These are phyloP conservation scores for Drosophila nigricruria DNA, from an alignment of 2,888 invertebrate genomes.

Conservation along the genomic window DNA sequence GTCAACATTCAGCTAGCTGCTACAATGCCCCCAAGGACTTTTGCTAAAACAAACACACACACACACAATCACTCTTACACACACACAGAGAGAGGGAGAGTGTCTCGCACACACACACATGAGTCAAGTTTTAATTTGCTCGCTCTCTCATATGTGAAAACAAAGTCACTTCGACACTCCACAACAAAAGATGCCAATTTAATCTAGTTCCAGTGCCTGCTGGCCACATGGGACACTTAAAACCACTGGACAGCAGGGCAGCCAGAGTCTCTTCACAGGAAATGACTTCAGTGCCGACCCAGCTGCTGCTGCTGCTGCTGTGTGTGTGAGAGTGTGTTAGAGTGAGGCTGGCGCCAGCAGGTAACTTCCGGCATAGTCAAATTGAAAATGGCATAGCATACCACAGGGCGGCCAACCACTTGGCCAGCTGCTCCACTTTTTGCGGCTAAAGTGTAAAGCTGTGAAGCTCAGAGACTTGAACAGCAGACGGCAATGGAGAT, in stretches of 20 bases:
- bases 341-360: constrained; percentile 75
- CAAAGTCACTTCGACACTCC: constrained; percentile 74
- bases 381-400: constrained; percentile 73
- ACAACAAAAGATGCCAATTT: constrained; percentile 84
- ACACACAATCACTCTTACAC: too few relatives aligned
- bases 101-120: constrained; percentile 15
- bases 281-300: constrained; percentile 74
- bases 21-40: constrained; percentile 45
- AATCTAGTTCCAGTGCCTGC: constrained; percentile 81
- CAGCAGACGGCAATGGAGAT: constrained; percentile 8
- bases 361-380: constrained; percentile 81
- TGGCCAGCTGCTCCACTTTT: constrained; percentile 73
- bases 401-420: constrained; percentile 31
- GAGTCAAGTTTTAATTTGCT: constrained; percentile 76
- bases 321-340: constrained; percentile 34
- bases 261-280: constrained; percentile 65
- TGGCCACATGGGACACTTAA: constrained; percentile 83
- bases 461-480: constrained; percentile 34
- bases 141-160: constrained; percentile 68
- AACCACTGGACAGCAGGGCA: constrained; percentile 32
- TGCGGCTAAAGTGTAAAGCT: constrained; percentile 75
- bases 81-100: neutral
- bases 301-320: constrained; percentile 29
- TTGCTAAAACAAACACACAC: constrained; percentile 34
- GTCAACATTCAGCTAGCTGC: constrained; percentile 32